Conservation (phyloP, 2,113 vertebrate genomes). For the Notiomystis cincta region DNA sequence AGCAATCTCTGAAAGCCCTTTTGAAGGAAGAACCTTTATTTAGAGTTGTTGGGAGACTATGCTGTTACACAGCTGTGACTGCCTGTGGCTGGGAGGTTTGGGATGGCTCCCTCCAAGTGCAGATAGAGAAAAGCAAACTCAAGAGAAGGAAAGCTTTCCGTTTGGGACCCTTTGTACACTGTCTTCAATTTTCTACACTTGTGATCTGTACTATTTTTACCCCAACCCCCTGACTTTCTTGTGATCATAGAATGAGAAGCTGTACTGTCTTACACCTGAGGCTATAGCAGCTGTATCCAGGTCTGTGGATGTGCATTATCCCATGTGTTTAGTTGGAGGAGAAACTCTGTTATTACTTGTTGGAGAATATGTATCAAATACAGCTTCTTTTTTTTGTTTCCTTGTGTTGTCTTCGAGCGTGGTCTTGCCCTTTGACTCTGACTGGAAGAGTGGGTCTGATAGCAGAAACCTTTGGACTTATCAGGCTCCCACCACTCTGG, state of each 20-base stretch:
- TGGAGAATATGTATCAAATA: constrained; percentile 20
- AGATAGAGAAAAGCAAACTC: neutral
- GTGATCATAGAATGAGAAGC: neutral
- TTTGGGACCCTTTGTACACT: neutral
- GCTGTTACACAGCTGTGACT: neutral
- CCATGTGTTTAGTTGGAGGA: neutral
- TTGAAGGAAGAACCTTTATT: neutral
- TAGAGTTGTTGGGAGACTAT: neutral
- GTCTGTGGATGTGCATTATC: neutral
- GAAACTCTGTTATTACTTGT: neutral
- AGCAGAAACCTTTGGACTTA: neutral
- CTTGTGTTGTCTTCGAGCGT: neutral
- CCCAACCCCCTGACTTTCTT: neutral
- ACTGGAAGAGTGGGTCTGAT: neutral
- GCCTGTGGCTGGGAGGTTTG: neutral
- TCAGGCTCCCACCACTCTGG: neutral
- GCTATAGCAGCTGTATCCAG: neutral
- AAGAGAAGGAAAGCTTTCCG: neutral
- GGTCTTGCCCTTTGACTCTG: neutral
- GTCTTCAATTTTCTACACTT: neutral
- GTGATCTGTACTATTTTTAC: neutral
- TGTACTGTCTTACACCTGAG: neutral
- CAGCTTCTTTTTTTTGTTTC: neutral
- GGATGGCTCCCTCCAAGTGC: neutral
- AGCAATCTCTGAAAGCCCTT: neutral